These are phyloP conservation scores for Cirrhinus mrigala DNA, from an alignment of 2,797 vertebrate genomes.

Conservation along the genomic window DNA sequence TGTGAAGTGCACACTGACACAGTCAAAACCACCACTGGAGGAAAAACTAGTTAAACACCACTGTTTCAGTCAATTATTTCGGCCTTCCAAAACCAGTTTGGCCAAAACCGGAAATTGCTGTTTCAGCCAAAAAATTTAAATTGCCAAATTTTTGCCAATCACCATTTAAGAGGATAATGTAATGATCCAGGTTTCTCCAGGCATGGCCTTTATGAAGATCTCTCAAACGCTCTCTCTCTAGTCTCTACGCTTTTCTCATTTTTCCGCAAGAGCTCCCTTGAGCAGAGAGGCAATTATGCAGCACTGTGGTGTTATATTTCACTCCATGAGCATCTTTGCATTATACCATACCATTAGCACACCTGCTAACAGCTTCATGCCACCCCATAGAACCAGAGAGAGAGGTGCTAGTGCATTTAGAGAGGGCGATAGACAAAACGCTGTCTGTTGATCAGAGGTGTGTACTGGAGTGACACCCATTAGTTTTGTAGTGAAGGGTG, in stretches of 20 bases:
- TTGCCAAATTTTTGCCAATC: no score
- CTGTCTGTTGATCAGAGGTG: background rate
- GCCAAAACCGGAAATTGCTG: no score
- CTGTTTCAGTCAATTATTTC: background rate
- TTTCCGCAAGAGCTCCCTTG: conserved; percentile 82
- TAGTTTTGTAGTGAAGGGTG: background rate
- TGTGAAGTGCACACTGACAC: background rate
- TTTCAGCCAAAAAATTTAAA: background rate
- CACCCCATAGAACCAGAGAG: conserved; percentile 70
- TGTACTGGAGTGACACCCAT: background rate
- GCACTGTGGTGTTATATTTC: conserved; percentile 83
- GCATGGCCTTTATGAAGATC: background rate
- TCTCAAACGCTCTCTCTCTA: conserved; percentile 63
- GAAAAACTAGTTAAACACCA: background rate
- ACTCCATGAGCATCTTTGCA: conserved; percentile 75
- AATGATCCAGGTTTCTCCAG: background rate
- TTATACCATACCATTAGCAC: conserved; percentile 64
- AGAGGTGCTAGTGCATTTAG: conserved; percentile 71
- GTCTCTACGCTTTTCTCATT: conserved; percentile 79
- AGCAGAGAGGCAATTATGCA: conserved; percentile 84
- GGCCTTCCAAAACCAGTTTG: background rate
- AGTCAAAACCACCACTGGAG: background rate
- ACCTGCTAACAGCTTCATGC: conserved; percentile 75
- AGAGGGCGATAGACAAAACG: background rate
- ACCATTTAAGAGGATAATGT: background rate